phyloP scores from a whole-genome alignment of 1,140 invertebrate species.

The Neelides sp. region DNA sequence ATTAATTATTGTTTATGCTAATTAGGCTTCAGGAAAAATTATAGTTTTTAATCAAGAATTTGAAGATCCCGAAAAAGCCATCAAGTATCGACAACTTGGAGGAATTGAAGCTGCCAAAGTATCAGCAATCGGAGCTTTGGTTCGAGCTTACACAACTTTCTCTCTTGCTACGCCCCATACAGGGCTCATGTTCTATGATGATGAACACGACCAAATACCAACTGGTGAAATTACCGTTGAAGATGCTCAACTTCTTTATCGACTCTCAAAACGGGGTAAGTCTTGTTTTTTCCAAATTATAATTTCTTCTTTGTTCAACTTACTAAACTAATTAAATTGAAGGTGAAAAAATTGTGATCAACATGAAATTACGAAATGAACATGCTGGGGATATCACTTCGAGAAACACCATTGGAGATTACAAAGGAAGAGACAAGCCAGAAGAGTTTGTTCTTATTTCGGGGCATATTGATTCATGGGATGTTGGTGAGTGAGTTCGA shows the following conservation, averaged over 20 bases:
- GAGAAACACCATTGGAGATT: conserved; percentile 39
- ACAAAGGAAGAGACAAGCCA: conserved; percentile 36
- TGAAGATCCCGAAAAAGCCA: conserved; percentile 34
- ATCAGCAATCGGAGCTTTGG: conserved; percentile 39
- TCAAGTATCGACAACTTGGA: conserved; percentile 35
- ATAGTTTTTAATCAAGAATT: conserved; percentile 38
- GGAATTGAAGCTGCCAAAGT: conserved; percentile 34
- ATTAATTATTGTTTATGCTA: too few relatives aligned
- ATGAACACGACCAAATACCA: conserved; percentile 37
- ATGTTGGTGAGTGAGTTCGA: neutral
- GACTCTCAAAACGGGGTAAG: conserved; percentile 37
- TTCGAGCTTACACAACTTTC: conserved; percentile 39
- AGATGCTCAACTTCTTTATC: conserved; percentile 42
- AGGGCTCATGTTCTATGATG: conserved; percentile 30
- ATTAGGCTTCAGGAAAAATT: conserved; percentile 37
- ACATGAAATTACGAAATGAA: conserved; percentile 35
- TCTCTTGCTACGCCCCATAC: conserved; percentile 35
- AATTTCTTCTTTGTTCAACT: neutral
- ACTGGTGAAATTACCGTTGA: conserved; percentile 43
- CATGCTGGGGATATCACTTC: conserved; percentile 34
- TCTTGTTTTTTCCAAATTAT: neutral
- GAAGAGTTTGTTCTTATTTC: conserved; percentile 41
- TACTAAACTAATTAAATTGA: conserved; percentile 15
- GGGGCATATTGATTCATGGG: conserved; percentile 46
- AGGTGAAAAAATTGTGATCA: conserved; percentile 38